phyloP scores from a whole-genome alignment of 64 coral and sea anemone species.

The Dendrophyllia cribrosa region DNA sequence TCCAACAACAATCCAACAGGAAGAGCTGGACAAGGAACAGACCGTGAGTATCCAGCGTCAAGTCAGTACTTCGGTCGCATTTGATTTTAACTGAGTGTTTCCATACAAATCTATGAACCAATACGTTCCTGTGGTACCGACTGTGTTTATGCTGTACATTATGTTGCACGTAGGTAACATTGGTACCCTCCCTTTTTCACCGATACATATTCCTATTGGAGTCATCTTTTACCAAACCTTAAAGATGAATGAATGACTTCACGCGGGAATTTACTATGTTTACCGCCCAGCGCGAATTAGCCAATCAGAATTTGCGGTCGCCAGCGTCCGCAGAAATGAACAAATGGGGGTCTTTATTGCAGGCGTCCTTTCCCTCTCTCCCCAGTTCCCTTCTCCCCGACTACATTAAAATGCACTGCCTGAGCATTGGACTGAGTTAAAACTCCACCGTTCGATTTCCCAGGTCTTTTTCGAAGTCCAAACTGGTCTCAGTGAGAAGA shows the following conservation, averaged over 20 bases:
- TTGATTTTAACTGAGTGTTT: slow-evolving; percentile 7
- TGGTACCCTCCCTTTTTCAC: background rate
- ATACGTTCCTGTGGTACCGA: background rate
- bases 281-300: too few relatives aligned
- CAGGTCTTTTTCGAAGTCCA: background rate
- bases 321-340: too few relatives aligned
- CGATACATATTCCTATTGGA: background rate
- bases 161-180: background rate
- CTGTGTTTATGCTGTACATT: background rate
- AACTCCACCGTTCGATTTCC: background rate
- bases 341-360: too few relatives aligned
- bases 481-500: slow-evolving; percentile 36
- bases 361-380: too few relatives aligned
- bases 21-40: slow-evolving; percentile 20
- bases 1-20: background rate
- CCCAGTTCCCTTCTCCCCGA: too few relatives aligned
- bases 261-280: too few relatives aligned
- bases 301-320: too few relatives aligned
- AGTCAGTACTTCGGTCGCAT: background rate
- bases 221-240: background rate
- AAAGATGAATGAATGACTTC: too few relatives aligned
- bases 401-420: background rate
- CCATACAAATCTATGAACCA: background rate
- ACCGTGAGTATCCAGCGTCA: slow-evolving; percentile 12
- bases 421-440: background rate